These are phyloP conservation scores for Abrostola tripartita DNA, from an alignment of 2,888 invertebrate genomes.

Conservation along the genomic window DNA sequence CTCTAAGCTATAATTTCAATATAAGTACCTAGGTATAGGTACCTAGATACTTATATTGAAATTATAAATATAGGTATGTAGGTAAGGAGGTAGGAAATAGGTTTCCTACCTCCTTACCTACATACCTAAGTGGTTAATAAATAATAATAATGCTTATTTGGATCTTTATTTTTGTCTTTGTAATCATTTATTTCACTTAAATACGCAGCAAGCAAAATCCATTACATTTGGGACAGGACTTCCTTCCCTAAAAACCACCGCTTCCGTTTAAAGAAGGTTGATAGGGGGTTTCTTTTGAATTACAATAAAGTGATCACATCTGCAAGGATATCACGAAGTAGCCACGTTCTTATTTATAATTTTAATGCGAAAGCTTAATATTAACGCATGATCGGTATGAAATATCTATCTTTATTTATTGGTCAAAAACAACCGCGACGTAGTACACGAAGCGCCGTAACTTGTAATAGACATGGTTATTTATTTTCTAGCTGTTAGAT, in stretches of 20 bases:
- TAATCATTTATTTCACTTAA: constrained; percentile 14
- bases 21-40: no score
- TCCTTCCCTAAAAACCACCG: constrained; percentile 43
- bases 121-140: neutral
- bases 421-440: constrained; percentile 21
- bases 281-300: constrained; percentile 25
- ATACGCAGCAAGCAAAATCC: constrained; percentile 41
- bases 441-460: constrained; percentile 32
- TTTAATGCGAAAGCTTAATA: constrained; percentile 26
- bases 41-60: no score
- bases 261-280: constrained; percentile 40
- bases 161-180: neutral
- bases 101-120: no score
- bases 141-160: neutral
- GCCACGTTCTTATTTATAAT: constrained; percentile 8
- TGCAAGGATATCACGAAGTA: constrained; percentile 19
- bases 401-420: constrained; percentile 21
- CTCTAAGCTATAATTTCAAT: no score
- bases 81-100: no score
- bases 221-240: constrained; percentile 34
- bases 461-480: constrained; percentile 63
- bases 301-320: constrained; percentile 44
- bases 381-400: constrained; percentile 14
- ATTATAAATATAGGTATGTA: no score
- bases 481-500: constrained; percentile 70